Base-by-base conservation (phyloP, 2,888 invertebrate genomes). In the Acanthopleura granulata region DNA sequence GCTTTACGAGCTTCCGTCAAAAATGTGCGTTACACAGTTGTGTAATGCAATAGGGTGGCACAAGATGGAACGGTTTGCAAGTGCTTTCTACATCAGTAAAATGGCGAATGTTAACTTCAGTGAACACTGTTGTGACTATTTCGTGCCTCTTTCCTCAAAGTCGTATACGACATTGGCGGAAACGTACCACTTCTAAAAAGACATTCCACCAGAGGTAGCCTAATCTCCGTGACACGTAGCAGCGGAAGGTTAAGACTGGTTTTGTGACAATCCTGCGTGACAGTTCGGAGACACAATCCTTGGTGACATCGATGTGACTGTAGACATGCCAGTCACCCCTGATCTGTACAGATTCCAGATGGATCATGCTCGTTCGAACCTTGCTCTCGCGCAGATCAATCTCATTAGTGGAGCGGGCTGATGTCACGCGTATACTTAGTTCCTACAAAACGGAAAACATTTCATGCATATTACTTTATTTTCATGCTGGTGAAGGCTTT, bases 171-270 rank as follows among this genome's bases (percentile, higher is more conserved):
- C 40, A 40, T 6, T 6, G 3, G 40, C 40, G 9, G 40, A 40
- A 57, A 27, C 66, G 18, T 22, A 66, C 66, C 66, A 66, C 66
- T 66, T 66, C 66, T 6, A 66, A 25, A 14, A 66, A 66, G 29
- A 66, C 66, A 27, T 66, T 66, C 66, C 66, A 66, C 66, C 66
- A 66, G 4, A 66, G 66, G 25, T 66, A 66, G 3, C 66, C 66
- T 27, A 66, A 16, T 16, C 66, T 18, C 25, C 66, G 22, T 22
- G 66, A 66, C 22, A 66, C 66, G 25, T 66, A 66, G 29, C 66
- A 66, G 15, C 66, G 66, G 66, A 66, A 66, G 6, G 66, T 66
- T 15, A 66, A 25, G 15, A 66, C 66, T 22, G 66, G 66, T 27
- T 27, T 66, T 1, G 66, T 66, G 22, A 66, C 66, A 66, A 66